A percentile compares a stretch with the other conserved stretches of the same genome.
These are phyloP conservation scores for Otolemur crassicaudatus DNA, from an alignment of 2,797 vertebrate genomes.

Conservation along the genomic window DNA sequence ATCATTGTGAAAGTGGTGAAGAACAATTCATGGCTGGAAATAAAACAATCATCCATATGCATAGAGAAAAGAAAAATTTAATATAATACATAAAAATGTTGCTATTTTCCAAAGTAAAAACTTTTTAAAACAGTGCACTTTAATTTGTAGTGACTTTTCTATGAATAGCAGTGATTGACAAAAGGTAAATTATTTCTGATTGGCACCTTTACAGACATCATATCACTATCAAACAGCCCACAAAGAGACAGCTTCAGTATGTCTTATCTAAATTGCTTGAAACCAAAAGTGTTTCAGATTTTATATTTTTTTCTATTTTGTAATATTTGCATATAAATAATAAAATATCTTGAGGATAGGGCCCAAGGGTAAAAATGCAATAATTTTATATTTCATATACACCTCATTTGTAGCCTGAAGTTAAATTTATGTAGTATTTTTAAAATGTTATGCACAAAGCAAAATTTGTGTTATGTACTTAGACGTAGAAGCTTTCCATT, in stretches of 20 bases:
- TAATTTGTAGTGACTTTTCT: background rate
- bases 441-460: background rate
- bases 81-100: background rate
- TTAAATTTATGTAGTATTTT: background rate
- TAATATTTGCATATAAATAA: background rate
- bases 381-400: background rate
- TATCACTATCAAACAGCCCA: background rate
- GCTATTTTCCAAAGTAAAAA: constrained; percentile 7
- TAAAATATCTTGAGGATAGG: background rate
- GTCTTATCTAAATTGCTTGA: background rate
- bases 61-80: background rate
- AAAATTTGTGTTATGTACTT: background rate
- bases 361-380: background rate
- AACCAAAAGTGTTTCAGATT: background rate
- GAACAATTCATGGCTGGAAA: background rate
- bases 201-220: background rate
- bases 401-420: background rate
- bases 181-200: constrained; percentile 13
- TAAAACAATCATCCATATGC: background rate
- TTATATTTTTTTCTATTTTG: background rate
- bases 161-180: background rate
- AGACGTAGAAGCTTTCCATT: background rate
- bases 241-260: background rate
- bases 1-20: background rate
- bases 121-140: background rate